A percentile compares a stretch with the other conserved stretches of the same genome.
These are phyloP conservation scores for Cossypha dichroa DNA, from an alignment of 2,797 vertebrate genomes.

Conservation along the genomic window DNA sequence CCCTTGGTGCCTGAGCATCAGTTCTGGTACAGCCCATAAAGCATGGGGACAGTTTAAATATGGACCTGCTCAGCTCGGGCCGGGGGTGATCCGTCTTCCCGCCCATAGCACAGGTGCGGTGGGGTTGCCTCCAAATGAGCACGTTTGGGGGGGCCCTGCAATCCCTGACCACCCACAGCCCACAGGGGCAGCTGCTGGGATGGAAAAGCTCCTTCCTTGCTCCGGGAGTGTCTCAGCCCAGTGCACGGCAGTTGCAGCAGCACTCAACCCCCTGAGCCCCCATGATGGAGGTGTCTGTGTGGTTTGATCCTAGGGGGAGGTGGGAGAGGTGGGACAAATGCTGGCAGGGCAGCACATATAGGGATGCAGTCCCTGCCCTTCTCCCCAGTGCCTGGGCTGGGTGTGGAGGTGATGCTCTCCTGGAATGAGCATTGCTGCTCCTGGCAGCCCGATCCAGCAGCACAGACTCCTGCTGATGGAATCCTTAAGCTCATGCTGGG, in stretches of 20 bases:
- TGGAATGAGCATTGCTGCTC: background rate
- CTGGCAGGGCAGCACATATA: rapidly evolving
- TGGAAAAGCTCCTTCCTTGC: background rate
- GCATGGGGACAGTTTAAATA: slow-evolving; percentile 95
- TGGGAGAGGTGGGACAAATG: no score
- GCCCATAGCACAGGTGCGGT: slow-evolving; percentile 77
- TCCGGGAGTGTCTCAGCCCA: rapidly evolving
- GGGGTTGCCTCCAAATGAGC: slow-evolving; percentile 83
- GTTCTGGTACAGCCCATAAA: slow-evolving; percentile 87
- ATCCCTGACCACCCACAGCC: slow-evolving; percentile 21
- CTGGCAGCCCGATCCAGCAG: rapidly evolving
- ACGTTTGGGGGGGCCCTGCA: slow-evolving; percentile 68
- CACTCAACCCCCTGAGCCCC: rapidly evolving
- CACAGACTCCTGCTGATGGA: background rate
- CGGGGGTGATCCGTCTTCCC: slow-evolving; percentile 82
- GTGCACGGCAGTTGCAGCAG: rapidly evolving
- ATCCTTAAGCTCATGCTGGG: background rate
- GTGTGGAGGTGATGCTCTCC: background rate
- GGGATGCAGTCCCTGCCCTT: rapidly evolving
- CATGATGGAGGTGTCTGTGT: rapidly evolving
- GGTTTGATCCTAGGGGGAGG: background rate
- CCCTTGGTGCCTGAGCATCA: slow-evolving; percentile 74
- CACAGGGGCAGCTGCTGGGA: rapidly evolving
- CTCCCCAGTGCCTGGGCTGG: background rate
- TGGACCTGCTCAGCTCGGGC: slow-evolving; percentile 88